Evolutionary conservation across 2,888 invertebrate genomes (phyloP).

Genomic region (Drosophila koepferae): DNA sequence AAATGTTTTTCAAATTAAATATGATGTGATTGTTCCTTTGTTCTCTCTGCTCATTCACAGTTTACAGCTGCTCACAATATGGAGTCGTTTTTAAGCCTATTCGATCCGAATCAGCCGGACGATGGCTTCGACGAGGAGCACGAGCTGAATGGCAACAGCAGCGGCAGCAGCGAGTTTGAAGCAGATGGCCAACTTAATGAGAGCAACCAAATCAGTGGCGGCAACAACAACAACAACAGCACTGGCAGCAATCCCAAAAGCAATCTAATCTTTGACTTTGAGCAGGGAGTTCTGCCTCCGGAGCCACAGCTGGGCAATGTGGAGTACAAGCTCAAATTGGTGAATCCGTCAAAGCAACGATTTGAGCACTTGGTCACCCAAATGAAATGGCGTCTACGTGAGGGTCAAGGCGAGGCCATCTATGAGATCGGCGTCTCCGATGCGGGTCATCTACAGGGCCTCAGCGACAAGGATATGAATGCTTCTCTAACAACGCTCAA

Average conservation of each 20-base stretch:
- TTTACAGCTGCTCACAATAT: conserved; percentile 85
- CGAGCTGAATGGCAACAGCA: conserved; percentile 76
- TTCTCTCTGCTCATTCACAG: conserved; percentile 6
- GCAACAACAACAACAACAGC: conserved; percentile 68
- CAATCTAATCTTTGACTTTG: conserved; percentile 85
- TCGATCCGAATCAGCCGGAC: conserved; percentile 88
- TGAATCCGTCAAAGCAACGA: conserved; percentile 95
- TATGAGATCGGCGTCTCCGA: conserved; percentile 98
- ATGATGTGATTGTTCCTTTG: conserved; percentile 14
- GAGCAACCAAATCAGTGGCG: conserved; percentile 34
- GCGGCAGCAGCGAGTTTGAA: conserved; percentile 63
- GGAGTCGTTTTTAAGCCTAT: conserved; percentile 94
- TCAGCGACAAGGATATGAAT: conserved; percentile 93
- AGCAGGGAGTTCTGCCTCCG: conserved; percentile 92
- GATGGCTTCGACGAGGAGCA: conserved; percentile 83
- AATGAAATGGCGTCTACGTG: conserved; percentile 98
- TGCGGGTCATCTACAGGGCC: conserved; percentile 94
- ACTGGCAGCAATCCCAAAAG: conserved; percentile 56
- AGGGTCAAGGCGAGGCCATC: conserved; percentile 98
- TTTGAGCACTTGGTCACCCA: conserved; percentile 99
- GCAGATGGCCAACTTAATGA: conserved; percentile 54
- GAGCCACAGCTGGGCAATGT: conserved; percentile 97
- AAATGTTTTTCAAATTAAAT: conserved; percentile 13
- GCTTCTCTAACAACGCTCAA: conserved; percentile 93
- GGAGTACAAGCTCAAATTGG: conserved; percentile 97